Base-by-base conservation (phyloP, 2,797 vertebrate species). In the Phoxinus dragarum region DNA sequence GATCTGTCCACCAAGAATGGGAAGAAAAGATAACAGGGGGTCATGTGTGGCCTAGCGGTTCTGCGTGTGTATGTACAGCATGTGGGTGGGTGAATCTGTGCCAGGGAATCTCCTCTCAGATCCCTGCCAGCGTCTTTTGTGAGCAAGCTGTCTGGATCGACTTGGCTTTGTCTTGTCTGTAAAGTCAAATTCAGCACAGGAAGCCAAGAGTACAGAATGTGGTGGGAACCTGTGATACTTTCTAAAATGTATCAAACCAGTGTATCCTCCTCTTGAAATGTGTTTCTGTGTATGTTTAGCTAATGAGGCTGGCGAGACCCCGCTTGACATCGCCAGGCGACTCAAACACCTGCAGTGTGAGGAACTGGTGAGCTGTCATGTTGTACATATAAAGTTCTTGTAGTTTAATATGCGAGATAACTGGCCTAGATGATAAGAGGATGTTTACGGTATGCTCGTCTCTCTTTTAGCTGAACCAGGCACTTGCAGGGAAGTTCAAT, bases 311-410 rank as follows among this genome's bases (percentile, higher is more conserved):
- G 98, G 98, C 82, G 98, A 99, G 94, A 99, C 98, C 0, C 97
- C 98, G 0, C 93, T 99, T 90, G 98, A 99, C 92, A 99, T 99
- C 38, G 98, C 98, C 69, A 96, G 93, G 89, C 94, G 98, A 84
- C 96, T 99, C 77, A 97, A 97, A 92, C 98, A 99, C 73, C 92
- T 96, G 54, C 98, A 97, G 95, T 99, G 98, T 77, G 98, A 99
- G 89, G 98, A 99, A 88, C 81, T 99, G 98, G 98, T 99, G 95
- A 97, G 98, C 90, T 40, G 3, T 3, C 17, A 1, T 66, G 44
- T 42, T 4, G 17, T 49, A 6, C 42, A 66, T 69, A 4, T 56
- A 38, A 17, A 0, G 21, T 61, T 23, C 2, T 27, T 42, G 17
- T 38, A 9, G 56, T 9, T 56, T 31, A 66, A 66, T 3, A 16